Conservation (phyloP, 1,140 invertebrate species). For the Fopius arisanus region DNA sequence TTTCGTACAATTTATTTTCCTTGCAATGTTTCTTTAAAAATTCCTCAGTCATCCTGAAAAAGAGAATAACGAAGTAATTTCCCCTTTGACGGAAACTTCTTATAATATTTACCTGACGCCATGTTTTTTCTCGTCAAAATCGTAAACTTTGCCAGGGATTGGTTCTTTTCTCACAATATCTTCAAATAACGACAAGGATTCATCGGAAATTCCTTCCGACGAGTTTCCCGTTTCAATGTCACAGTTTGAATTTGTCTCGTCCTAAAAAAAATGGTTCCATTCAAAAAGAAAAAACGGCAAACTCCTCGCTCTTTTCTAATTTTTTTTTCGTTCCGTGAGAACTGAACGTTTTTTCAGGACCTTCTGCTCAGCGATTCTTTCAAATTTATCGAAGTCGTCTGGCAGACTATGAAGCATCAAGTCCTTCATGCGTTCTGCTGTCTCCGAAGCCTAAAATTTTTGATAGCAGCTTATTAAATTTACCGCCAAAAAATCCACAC, state of each 20-base stretch:
- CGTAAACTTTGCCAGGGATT: slow-evolving; percentile 16
- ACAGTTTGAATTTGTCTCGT: not conserved
- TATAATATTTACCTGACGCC: slow-evolving; percentile 13
- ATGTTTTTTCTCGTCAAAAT: slow-evolving; percentile 23
- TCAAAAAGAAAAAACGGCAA: not conserved
- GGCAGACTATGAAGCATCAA: not conserved
- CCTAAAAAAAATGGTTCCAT: not conserved
- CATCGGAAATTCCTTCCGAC: not conserved
- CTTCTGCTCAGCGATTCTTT: slow-evolving; percentile 16
- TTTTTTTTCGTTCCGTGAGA: slow-evolving; percentile 31
- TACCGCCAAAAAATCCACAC: no score
- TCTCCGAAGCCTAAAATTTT: not conserved
- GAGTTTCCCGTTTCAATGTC: not conserved
- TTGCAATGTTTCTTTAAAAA: slow-evolving; percentile 83
- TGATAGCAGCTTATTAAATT: no score
- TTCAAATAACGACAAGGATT: not conserved
- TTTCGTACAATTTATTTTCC: slow-evolving; percentile 84
- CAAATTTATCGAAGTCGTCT: not conserved
- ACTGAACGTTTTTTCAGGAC: not conserved
- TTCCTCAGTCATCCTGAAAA: slow-evolving; percentile 76
- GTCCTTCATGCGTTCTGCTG: not conserved
- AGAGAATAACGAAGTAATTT: slow-evolving; percentile 10
- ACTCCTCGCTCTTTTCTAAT: slow-evolving; percentile 40
- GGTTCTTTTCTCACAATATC: not conserved
- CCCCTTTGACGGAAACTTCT: not conserved